A percentile compares a stretch with the other conserved stretches of the same genome.
Evolutionary conservation across 53 echinoderm and acorn worm species (phyloP).

Genomic region (Echinometra lucunter): DNA sequence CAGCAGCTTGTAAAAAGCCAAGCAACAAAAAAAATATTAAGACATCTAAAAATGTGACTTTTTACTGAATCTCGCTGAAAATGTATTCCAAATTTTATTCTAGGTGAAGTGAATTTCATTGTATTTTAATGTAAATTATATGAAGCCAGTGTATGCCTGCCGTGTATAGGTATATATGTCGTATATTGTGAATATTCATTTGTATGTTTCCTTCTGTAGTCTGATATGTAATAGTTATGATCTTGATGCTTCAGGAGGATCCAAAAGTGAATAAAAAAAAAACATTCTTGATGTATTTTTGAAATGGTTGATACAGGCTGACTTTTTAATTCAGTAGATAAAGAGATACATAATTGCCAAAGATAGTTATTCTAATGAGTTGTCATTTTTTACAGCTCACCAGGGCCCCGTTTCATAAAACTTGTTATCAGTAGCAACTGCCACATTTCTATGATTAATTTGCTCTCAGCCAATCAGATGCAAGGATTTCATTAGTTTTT

Average conservation of each 20-base stretch:
- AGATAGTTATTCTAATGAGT: not conserved
- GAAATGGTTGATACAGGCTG: not conserved
- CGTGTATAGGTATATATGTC: conserved; percentile 49
- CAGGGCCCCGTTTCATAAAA: no score
- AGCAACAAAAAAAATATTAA: conserved; percentile 20
- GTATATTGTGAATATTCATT: conserved; percentile 43
- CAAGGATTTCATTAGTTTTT: no score
- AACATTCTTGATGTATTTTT: not conserved
- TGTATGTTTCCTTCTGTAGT: not conserved
- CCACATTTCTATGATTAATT: no score
- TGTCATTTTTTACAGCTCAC: no score
- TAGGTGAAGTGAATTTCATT: conserved; percentile 28
- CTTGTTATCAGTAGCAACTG: no score
- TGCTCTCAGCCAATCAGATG: no score
- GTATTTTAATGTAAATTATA: conserved; percentile 57
- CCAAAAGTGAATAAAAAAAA: not conserved
- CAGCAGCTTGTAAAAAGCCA: not conserved
- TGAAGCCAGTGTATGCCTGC: conserved; percentile 50
- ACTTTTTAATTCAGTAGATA: not conserved
- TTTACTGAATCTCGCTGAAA: not conserved
- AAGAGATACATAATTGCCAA: not conserved
- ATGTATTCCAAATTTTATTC: conserved; percentile 62
- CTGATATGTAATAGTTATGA: not conserved
- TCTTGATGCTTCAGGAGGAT: not conserved
- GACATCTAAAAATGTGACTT: not conserved